phyloP scores from a whole-genome alignment of 2,797 vertebrate species.

The Poecilia velifera region DNA sequence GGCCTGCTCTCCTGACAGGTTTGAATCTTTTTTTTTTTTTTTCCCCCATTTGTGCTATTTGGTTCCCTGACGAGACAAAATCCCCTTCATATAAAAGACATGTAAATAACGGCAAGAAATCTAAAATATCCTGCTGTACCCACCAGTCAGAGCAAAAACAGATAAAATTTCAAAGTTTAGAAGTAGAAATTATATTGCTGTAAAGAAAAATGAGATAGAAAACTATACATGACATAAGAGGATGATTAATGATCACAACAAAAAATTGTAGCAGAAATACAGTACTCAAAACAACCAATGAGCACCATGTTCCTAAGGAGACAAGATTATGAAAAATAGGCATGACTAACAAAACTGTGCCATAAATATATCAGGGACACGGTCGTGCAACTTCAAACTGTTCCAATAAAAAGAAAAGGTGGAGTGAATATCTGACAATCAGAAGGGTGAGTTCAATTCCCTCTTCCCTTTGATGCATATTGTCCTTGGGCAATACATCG shows the following conservation, averaged over 20 bases:
- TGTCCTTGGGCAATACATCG: not conserved
- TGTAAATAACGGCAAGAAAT: not conserved
- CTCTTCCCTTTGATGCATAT: not conserved
- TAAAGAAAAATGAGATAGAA: not conserved
- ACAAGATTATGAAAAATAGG: not conserved
- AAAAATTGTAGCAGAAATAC: not conserved
- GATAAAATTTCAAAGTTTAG: not conserved
- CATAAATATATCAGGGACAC: not conserved
- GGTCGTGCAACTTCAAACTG: not conserved
- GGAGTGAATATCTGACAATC: not conserved
- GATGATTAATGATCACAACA: not conserved
- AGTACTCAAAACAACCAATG: not conserved
- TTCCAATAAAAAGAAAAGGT: not conserved
- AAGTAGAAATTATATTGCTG: not conserved
- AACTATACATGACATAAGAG: not conserved
- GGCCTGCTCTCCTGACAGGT: not conserved
- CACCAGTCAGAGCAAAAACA: not conserved
- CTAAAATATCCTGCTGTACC: not conserved
- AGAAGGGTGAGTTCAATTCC: not conserved
- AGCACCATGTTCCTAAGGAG: not conserved
- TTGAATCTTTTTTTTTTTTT: not conserved
- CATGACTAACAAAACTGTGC: not conserved
- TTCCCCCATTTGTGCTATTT: not conserved
- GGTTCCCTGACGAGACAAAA: not conserved
- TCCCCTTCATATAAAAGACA: conserved; percentile 2